phyloP scores from a whole-genome alignment of 2,113 vertebrate genomes.

The Toxotes chatareus region DNA sequence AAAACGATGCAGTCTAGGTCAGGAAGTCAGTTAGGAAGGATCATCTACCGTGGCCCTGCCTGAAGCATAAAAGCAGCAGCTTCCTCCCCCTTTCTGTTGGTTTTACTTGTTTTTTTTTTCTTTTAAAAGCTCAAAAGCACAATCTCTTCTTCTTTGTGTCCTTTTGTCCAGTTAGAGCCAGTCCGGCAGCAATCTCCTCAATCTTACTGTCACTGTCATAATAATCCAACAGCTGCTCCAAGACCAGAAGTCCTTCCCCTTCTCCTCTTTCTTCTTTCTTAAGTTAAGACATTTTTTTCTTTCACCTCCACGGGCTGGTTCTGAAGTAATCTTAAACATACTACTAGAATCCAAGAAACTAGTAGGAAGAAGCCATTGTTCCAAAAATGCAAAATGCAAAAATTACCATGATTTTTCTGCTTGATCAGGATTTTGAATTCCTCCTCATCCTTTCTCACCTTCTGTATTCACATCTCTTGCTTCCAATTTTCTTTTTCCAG shows the following conservation, averaged over 20 bases:
- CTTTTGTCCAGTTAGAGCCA: neutral
- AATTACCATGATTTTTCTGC: neutral
- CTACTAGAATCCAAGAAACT: too few species aligned
- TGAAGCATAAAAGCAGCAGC: neutral
- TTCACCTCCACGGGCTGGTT: neutral
- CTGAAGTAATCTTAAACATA: neutral
- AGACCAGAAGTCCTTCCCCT: neutral
- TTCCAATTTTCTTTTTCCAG: neutral
- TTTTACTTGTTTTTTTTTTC: neutral
- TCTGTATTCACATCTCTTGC: neutral
- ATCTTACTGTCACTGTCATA: neutral
- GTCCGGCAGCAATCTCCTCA: neutral
- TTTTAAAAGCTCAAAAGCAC: neutral
- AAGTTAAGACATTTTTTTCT: neutral
- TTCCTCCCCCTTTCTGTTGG: neutral
- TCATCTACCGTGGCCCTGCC: neutral
- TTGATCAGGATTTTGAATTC: neutral
- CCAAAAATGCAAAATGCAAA: neutral
- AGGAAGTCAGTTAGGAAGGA: neutral
- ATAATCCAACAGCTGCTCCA: neutral
- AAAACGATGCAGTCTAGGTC: neutral
- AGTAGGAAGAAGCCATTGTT: neutral
- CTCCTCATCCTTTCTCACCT: neutral
- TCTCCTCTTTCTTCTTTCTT: too few species aligned
- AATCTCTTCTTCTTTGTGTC: neutral